phyloP scores from a whole-genome alignment of 1,140 invertebrate genomes.

The Cryptotermes secundus region DNA sequence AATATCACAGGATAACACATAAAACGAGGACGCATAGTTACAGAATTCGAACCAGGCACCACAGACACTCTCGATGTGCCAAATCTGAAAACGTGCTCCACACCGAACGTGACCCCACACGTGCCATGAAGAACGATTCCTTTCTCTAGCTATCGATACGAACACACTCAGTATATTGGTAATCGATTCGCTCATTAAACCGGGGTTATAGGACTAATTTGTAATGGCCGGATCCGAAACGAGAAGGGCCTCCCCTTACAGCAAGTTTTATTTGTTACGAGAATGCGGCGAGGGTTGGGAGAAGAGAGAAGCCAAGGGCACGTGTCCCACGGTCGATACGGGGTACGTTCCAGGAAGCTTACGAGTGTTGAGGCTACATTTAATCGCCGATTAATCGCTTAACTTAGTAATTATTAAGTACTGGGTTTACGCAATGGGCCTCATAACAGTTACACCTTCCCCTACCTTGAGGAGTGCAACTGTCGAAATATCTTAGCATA shows the following conservation, averaged over 20 bases:
- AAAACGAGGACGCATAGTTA: too few relatives aligned
- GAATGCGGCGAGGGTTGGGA: neutral
- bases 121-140: neutral
- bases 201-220: constrained; percentile 1
- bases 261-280: neutral
- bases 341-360: neutral
- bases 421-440: too few relatives aligned
- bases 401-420: too few relatives aligned
- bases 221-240: neutral
- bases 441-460: too few relatives aligned
- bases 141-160: neutral
- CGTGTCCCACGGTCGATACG: neutral
- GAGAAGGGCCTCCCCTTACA: neutral
- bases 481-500: too few relatives aligned
- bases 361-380: too few relatives aligned
- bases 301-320: neutral
- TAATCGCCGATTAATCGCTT: too few relatives aligned
- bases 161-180: neutral
- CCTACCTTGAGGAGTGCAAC: too few relatives aligned
- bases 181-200: constrained; percentile 13
- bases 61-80: too few relatives aligned
- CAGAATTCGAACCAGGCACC: too few relatives aligned
- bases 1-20: too few relatives aligned
- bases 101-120: neutral
- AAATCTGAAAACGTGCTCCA: too few relatives aligned